These are phyloP conservation scores for Melanostoma scalare DNA, from an alignment of 2,888 invertebrate species.

Conservation along the genomic window DNA sequence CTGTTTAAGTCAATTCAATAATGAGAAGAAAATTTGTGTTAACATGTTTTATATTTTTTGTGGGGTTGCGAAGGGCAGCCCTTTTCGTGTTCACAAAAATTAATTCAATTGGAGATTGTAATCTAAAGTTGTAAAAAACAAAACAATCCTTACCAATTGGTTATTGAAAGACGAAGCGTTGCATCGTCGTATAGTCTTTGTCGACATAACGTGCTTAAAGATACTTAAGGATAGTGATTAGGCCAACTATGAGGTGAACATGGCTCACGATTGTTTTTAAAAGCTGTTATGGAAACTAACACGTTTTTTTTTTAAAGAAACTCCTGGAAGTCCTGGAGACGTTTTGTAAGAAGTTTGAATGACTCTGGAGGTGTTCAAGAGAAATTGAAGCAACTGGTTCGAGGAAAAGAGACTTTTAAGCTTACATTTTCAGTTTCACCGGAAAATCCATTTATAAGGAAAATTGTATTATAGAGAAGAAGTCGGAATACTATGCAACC, in stretches of 20 bases:
- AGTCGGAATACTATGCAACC: too few relatives aligned
- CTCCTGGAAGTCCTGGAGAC: too few relatives aligned
- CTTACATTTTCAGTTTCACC: too few relatives aligned
- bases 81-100: conserved; percentile 46
- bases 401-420: too few relatives aligned
- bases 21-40: conserved; percentile 65
- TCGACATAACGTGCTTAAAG: conserved; percentile 5
- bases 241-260: not conserved
- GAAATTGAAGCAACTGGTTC: too few relatives aligned
- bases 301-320: too few relatives aligned
- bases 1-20: conserved; percentile 38
- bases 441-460: too few relatives aligned
- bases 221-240: conserved; percentile 7
- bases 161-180: conserved; percentile 1
- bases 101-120: conserved; percentile 54
- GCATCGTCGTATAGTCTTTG: not conserved
- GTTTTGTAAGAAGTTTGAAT: too few relatives aligned
- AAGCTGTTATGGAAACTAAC: not conserved
- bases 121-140: conserved; percentile 38
- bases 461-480: too few relatives aligned
- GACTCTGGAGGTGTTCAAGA: too few relatives aligned
- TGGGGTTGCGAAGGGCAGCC: conserved; percentile 48
- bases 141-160: conserved; percentile 10
- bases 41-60: conserved; percentile 42
- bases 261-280: conserved; percentile 14